A percentile compares a stretch with the other conserved stretches of the same genome.
These are phyloP conservation scores for Drosophila merina DNA, from an alignment of 2,888 invertebrate genomes.

Conservation along the genomic window DNA sequence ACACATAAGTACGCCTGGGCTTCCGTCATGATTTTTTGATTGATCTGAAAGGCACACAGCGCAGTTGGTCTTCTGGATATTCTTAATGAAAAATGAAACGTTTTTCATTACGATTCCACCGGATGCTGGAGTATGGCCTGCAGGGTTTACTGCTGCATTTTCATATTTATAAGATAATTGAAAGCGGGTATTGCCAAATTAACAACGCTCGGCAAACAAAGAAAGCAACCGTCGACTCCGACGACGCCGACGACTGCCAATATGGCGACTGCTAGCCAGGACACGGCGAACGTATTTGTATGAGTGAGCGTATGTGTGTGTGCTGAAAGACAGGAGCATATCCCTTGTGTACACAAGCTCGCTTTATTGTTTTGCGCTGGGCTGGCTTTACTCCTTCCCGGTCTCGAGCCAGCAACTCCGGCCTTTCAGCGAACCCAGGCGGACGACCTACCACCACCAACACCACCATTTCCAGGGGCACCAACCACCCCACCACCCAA, in stretches of 20 bases:
- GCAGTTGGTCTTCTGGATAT: conserved; percentile 68
- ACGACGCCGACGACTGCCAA: conserved; percentile 49
- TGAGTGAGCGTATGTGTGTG: conserved; percentile 38
- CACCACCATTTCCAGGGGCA: conserved; percentile 41
- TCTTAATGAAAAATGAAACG: conserved; percentile 77
- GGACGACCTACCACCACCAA: conserved; percentile 50
- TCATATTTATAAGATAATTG: conserved; percentile 83
- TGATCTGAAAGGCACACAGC: conserved; percentile 81
- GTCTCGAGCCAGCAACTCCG: conserved; percentile 15
- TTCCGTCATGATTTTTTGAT: conserved; percentile 78
- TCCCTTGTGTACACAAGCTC: conserved; percentile 81
- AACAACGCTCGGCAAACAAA: conserved; percentile 81
- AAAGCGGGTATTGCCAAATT: conserved; percentile 84
- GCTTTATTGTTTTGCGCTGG: conserved; percentile 81
- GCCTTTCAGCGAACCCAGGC: conserved; percentile 11
- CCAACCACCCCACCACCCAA: conserved; percentile 5
- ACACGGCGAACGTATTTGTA: conserved; percentile 18
- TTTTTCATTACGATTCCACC: conserved; percentile 68
- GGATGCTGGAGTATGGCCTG: conserved; percentile 47
- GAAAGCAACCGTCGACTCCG: conserved; percentile 40
- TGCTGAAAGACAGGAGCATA: conserved; percentile 73
- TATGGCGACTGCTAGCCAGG: conserved; percentile 59
- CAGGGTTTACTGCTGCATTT: conserved; percentile 79
- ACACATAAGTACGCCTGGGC: not conserved
- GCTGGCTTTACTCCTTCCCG: conserved; percentile 65